Conservation (phyloP, 2,113 vertebrate genomes). For the Bothrops jararaca region DNA sequence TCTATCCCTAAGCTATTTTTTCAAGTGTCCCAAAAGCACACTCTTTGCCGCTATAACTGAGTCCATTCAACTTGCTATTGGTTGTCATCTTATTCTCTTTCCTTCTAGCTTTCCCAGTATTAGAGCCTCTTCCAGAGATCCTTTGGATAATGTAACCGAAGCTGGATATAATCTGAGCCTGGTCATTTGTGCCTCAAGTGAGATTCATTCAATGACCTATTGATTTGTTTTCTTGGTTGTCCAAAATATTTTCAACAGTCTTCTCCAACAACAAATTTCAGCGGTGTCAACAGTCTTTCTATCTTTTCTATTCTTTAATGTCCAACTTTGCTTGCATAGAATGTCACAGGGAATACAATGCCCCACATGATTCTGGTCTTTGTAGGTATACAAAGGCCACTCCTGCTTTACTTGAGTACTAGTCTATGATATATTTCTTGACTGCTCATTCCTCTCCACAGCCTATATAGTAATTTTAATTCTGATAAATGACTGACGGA, state of each 20-base stretch:
- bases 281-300: neutral
- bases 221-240: neutral
- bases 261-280: neutral
- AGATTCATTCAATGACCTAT: neutral
- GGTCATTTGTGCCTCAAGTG: neutral
- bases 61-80: too few species aligned
- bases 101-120: neutral
- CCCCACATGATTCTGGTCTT: neutral
- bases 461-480: neutral
- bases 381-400: neutral
- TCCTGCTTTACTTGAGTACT: neutral
- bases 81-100: neutral
- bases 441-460: neutral
- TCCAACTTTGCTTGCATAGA: neutral
- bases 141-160: neutral
- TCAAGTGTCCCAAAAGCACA: too few species aligned
- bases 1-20: too few species aligned
- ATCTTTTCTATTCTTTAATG: neutral
- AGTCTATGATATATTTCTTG: neutral
- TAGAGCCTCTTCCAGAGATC: neutral
- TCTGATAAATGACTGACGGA: neutral
- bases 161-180: neutral
- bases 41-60: too few species aligned
- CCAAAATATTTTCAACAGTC: neutral
- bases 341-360: neutral